Base-by-base conservation (phyloP, 1,140 invertebrate species). In the Planococcus citri region DNA sequence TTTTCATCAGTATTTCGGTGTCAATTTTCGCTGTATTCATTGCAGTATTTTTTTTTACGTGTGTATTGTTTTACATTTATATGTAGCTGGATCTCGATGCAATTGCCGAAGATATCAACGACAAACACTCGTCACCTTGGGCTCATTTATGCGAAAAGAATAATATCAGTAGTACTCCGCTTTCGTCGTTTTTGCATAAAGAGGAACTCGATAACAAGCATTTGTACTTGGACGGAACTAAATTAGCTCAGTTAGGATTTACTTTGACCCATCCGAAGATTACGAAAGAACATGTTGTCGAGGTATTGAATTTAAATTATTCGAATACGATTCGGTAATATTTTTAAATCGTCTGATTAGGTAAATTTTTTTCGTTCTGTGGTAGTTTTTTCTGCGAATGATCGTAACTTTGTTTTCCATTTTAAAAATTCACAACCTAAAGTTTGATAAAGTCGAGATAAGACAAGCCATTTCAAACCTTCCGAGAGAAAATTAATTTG, bases 121-220 rank as follows among this genome's bases (percentile, higher is more conserved):
- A 95, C 76, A 94, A 94, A 77, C 93, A 95, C 78, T 84, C 94
- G 80, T 84, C 83, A 0, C 91, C 91, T 9, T 96, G 93, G 93
- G 91, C 91, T 4, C 87, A 88, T 75, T 85, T 89, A 61, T 95
- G 92, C 77, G 82, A 85, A 71, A 80, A 81, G 73, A 86, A 90
- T 79, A 82, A 81, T 57, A 85, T 95, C 22, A 80, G 83, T 72
- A 94, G 94, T 78, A 92, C 91, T 61, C 92, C 92, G 27, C 80
- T 95, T 0, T 90, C 90, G 71, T 92, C 93, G 0, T 92, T 89
- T 75, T 87, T 94, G 76, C 87, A 90, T 73, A 83, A 86, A 75
- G 91, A 94, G 76, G 80, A 90, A 71, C 79, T 94, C 51, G 84
- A 87, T 71, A 87, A 92, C 76, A 87, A 88, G 75, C 87, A 92